These are phyloP conservation scores for Helobdella robusta DNA, from an alignment of 2,888 invertebrate genomes.

Conservation along the genomic window DNA sequence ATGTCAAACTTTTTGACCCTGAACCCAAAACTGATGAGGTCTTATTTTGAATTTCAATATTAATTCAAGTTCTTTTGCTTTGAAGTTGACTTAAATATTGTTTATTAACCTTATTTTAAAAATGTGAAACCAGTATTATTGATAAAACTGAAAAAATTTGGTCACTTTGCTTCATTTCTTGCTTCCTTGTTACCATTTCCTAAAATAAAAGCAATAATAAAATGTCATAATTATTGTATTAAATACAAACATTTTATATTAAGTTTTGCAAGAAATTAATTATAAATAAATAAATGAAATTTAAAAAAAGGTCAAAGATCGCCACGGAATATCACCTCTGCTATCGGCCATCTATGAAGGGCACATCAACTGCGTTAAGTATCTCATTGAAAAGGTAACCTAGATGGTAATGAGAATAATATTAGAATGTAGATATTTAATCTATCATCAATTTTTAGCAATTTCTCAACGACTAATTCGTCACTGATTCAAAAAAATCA, in stretches of 20 bases:
- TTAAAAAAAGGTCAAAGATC: slow-evolving; percentile 69
- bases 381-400: slow-evolving; percentile 72
- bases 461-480: neutral
- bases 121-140: too few species aligned
- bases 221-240: neutral
- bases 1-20: too few species aligned
- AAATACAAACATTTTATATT: neutral
- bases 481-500: too few species aligned
- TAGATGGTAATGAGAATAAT: neutral
- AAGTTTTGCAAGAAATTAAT: neutral
- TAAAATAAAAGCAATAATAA: too few species aligned
- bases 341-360: slow-evolving; percentile 94
- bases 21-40: too few species aligned
- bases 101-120: too few species aligned
- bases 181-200: too few species aligned
- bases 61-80: too few species aligned
- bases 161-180: too few species aligned
- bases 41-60: too few species aligned
- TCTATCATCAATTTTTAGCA: neutral
- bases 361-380: slow-evolving; percentile 78
- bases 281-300: neutral
- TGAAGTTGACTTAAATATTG: too few species aligned
- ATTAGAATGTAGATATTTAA: neutral
- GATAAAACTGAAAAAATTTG: too few species aligned
- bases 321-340: slow-evolving; percentile 86